Base-by-base conservation (phyloP, 1,140 invertebrate genomes). In the Epicauta chinensis region DNA sequence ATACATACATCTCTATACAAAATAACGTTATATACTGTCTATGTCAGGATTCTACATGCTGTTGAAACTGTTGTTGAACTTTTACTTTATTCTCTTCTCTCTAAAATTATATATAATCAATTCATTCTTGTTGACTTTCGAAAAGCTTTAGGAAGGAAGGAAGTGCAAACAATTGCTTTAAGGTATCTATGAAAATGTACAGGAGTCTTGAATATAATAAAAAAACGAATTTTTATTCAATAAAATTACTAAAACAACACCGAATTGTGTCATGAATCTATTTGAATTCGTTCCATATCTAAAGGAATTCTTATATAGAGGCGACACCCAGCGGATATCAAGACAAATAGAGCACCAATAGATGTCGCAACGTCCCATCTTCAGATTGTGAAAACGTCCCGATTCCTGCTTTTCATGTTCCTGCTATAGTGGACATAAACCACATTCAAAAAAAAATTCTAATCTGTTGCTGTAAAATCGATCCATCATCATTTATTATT, bases 291-390 rank as follows among this genome's bases (percentile, higher is more conserved):
- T 5, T 23, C 23, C 23, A 2, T 3, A 23, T 23, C 23, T 3
- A 23, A 23, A 23, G 23, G 55, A 36, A 62, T 23, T 59, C 58
- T 55, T 60, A 60, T 45, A 63, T 53, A 39, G 42, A 52, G 55
- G 66, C 66, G 66, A 59, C 66, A 59, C 62, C 54, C 62, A 61
- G 58, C 64, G 66, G 63, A 52, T 53, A 44, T 38, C 53, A 35
- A 47, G 45, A 41, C 51, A 68, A 68, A 54, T 54, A 53, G 23
- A 40, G 12, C 23, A 14, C 56, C 63, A 39, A 59, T 59, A 67
- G 65, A 67, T 67, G 65, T 60, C 65, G 63, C 63, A 31, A 55
- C 55, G 44, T 59, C 30, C 56, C 59, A 32, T 23, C 23, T 23
- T 23, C 7, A 23, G 23, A 23, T 23, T 5, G 4, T 3, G 7